phyloP scores from a whole-genome alignment of 1,140 invertebrate genomes.

The Agrilus planipennis region DNA sequence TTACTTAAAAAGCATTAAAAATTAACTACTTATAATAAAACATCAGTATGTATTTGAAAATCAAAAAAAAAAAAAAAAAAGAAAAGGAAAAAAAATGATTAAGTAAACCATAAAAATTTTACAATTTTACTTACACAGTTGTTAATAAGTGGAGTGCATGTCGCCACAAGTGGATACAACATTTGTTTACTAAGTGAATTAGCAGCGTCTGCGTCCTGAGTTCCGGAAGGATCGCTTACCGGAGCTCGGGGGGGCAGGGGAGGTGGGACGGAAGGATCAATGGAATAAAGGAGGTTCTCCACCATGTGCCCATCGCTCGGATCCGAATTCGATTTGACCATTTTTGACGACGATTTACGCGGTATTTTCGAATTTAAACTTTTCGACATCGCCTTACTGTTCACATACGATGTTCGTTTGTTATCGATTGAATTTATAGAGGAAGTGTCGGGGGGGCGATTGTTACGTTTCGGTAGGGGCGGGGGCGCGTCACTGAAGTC shows the following conservation, averaged over 20 bases:
- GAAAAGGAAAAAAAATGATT: slow-evolving; percentile 11
- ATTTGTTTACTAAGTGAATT: slow-evolving; percentile 46
- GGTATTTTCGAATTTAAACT: not conserved
- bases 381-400: slow-evolving; percentile 12
- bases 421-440: slow-evolving; percentile 17
- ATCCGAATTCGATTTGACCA: slow-evolving; percentile 1
- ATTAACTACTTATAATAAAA: too few relatives aligned
- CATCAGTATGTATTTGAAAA: too few relatives aligned
- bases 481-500: slow-evolving; percentile 21
- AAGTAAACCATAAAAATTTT: slow-evolving; percentile 18
- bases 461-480: slow-evolving; percentile 31
- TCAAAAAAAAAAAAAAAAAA: slow-evolving; percentile 17
- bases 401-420: slow-evolving; percentile 11
- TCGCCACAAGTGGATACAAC: slow-evolving; percentile 41
- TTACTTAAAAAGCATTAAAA: too few relatives aligned
- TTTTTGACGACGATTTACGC: not conserved
- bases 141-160: slow-evolving; percentile 34
- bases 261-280: slow-evolving; percentile 26
- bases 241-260: slow-evolving; percentile 48
- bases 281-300: slow-evolving; percentile 16
- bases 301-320: slow-evolving; percentile 6
- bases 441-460: slow-evolving; percentile 12
- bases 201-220: slow-evolving; percentile 39
- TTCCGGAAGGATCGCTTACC: slow-evolving; percentile 33
- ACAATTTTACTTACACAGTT: slow-evolving; percentile 36